phyloP scores from a whole-genome alignment of 2,797 vertebrate genomes.

The Manis pentadactyla region DNA sequence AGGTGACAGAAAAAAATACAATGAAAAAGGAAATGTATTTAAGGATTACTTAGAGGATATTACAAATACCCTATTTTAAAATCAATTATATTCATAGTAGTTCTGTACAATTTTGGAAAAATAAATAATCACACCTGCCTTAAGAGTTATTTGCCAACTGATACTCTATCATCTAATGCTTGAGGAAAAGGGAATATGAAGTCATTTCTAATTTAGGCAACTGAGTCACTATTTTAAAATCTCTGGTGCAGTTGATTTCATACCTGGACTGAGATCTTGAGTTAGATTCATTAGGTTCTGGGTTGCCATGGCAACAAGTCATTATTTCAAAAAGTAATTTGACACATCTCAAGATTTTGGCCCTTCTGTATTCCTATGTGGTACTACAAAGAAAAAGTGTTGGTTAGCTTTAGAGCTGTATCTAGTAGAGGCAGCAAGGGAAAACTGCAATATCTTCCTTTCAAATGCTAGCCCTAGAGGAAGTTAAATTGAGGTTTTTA shows the following conservation, averaged over 20 bases:
- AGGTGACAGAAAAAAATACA: background rate
- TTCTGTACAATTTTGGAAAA: background rate
- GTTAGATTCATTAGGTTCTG: conserved; percentile 63
- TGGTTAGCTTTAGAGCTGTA: conserved; percentile 77
- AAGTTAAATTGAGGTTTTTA: conserved; percentile 78
- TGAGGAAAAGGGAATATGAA: conserved; percentile 43
- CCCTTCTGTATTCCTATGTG: conserved; percentile 69
- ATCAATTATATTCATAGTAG: background rate
- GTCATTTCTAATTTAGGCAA: conserved; percentile 61
- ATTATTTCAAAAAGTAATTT: conserved; percentile 84
- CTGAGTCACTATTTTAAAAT: conserved; percentile 70
- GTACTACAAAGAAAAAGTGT: conserved; percentile 72
- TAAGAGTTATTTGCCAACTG: conserved; percentile 10
- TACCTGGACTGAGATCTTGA: conserved; percentile 56
- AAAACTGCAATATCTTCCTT: conserved; percentile 64
- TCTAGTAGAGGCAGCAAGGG: conserved; percentile 57
- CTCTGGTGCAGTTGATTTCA: conserved; percentile 42
- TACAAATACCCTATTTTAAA: background rate
- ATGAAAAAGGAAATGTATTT: background rate
- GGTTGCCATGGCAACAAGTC: conserved; percentile 81
- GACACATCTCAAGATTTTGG: conserved; percentile 80
- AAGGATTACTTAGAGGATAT: background rate
- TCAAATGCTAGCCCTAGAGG: conserved; percentile 36
- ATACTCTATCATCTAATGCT: background rate
- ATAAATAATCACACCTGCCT: background rate